Evolutionary conservation across 2,797 vertebrate species (phyloP).

Genomic region (Chaenodraco wilsoni): DNA sequence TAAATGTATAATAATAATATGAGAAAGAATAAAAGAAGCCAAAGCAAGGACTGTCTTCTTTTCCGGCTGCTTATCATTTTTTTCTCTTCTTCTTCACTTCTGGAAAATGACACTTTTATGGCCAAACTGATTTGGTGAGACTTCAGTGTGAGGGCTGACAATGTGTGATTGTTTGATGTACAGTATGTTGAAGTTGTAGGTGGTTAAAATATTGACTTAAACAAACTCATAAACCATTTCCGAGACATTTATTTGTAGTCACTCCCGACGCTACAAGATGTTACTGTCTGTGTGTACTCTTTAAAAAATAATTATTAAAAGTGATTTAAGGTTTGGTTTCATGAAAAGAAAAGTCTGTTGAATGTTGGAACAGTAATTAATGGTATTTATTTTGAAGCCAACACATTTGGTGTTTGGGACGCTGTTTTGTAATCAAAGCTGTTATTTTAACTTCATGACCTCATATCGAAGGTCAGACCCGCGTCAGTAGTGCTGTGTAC

Average conservation of each 20-base stretch:
- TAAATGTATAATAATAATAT: neutral
- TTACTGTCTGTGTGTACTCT: neutral
- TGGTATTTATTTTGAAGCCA: neutral
- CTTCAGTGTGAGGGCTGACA: constrained; percentile 7
- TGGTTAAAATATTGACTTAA: constrained; percentile 25
- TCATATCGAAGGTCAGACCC: constrained; percentile 9
- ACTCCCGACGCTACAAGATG: neutral
- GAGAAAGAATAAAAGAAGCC: neutral
- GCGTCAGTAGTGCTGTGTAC: neutral
- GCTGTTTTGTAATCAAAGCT: neutral
- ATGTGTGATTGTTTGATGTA: constrained; percentile 13
- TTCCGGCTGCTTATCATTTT: constrained; percentile 10
- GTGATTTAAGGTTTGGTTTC: neutral
- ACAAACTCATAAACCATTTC: constrained; percentile 11
- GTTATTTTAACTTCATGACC: constrained; percentile 6
- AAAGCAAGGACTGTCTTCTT: neutral
- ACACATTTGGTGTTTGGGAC: neutral
- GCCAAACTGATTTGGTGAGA: constrained; percentile 19
- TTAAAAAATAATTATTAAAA: neutral
- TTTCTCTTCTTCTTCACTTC: constrained; percentile 1
- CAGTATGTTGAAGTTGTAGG: neutral
- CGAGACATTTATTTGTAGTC: neutral
- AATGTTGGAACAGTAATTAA: neutral
- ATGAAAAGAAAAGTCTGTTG: neutral
- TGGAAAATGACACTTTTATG: constrained; percentile 32